Base-by-base conservation (phyloP, 2,888 invertebrate genomes). In the Leucoma salicis region DNA sequence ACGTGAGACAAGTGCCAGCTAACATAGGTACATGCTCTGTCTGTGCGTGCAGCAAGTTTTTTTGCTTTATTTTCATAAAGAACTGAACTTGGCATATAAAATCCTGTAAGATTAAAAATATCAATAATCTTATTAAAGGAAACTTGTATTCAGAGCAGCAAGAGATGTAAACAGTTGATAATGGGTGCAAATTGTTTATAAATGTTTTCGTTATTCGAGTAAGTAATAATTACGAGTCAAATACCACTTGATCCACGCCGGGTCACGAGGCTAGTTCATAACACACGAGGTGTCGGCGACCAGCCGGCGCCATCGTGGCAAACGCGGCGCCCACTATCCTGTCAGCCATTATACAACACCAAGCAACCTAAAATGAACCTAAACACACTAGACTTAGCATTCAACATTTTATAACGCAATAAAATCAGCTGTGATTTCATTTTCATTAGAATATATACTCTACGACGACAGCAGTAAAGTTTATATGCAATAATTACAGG, bases 251-350 rank as follows among this genome's bases (percentile, higher is more conserved):
- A 85, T 85, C 84, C 82, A 80, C 80, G 85, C 74, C 86, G 74
- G 87, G 87, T 88, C 85, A 83, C 82, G 78, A 70, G 83, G 81
- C 86, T 87, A 86, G 87, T 86, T 78, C 85, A 87, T 86, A 87
- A 86, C 85, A 86, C 85, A 85, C 84, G 84, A 88, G 85, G 87
- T 85, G 87, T 82, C 74, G 80, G 84, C 87, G 88, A 83, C 88
- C 69, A 74, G 84, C 74, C 84, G 88, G 88, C 88, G 88, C 88
- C 88, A 86, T 67, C 76, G 80, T 76, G 82, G 80, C 78, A 82
- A 78, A 54, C 67, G 71, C 77, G 88, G 88, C 88, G 88, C 88
- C 88, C 84, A 67, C 83, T 79, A 79, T 82, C 87, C 84, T 87
- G 81, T 77, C 77, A 73, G 71, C 70, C 67, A 72, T 67, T 61